A percentile compares a stretch with the other conserved stretches of the same genome.
Conservation (phyloP, 2,113 vertebrate genomes). For the Tetraodon nigroviridis region DNA sequence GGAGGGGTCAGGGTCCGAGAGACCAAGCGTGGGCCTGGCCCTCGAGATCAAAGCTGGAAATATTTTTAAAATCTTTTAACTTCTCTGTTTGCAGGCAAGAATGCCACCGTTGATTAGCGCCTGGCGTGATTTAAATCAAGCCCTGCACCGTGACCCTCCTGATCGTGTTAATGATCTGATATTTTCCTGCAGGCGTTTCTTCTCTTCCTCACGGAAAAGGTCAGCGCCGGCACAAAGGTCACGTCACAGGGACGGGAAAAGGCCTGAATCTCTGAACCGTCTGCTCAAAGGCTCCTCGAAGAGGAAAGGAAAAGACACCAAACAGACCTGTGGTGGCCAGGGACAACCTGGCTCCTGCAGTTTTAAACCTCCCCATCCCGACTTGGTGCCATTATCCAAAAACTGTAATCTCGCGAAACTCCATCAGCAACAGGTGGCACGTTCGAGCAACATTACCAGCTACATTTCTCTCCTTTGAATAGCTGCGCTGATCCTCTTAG, state of each 20-base stretch:
- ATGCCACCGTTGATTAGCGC: no score
- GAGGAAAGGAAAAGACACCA: not conserved
- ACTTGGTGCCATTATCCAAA: not conserved
- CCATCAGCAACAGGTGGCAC: slow-evolving; percentile 36
- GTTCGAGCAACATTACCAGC: not conserved
- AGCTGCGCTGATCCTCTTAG: no score
- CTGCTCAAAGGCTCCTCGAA: slow-evolving; percentile 19
- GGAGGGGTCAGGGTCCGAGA: not conserved
- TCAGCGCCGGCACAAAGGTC: slow-evolving; percentile 24
- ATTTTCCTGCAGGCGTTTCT: slow-evolving; percentile 24
- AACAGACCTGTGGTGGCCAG: not conserved
- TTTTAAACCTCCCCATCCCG: not conserved
- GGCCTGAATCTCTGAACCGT: not conserved
- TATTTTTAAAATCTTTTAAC: no score
- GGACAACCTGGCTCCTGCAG: not conserved
- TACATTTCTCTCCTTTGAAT: no score
- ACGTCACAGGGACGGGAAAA: slow-evolving; percentile 1
- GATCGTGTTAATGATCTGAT: slow-evolving; percentile 28
- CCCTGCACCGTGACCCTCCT: slow-evolving; percentile 4
- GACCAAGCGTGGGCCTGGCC: no score
- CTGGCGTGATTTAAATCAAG: no score
- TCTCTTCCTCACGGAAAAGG: slow-evolving; percentile 14
- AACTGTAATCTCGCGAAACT: not conserved
- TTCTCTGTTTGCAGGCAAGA: no score
- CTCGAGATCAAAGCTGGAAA: no score